Evolutionary conservation across 2,888 invertebrate genomes (phyloP).

Genomic region (Agrotis clavis): DNA sequence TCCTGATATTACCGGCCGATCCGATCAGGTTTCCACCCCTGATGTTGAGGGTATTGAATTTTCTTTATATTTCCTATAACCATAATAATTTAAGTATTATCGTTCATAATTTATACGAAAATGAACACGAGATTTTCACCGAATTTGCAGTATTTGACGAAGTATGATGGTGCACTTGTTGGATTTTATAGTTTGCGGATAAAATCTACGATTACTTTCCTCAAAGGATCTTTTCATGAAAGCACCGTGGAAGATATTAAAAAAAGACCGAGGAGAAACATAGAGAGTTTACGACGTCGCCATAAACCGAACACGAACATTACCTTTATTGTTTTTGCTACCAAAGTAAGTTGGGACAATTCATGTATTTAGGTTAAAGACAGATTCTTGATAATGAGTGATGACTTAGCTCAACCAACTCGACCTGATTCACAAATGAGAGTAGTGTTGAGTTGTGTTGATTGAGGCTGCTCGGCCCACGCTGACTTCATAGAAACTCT

Average conservation of each 20-base stretch:
- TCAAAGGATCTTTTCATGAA: slow-evolving; percentile 14
- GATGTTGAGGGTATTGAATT: slow-evolving; percentile 19
- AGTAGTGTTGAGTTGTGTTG: slow-evolving; percentile 56
- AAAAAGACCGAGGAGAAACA: slow-evolving; percentile 37
- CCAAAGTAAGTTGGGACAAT: slow-evolving; percentile 15
- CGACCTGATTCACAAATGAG: slow-evolving; percentile 58
- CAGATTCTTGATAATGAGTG: slow-evolving; percentile 52
- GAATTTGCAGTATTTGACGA: background rate
- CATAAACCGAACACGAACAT: slow-evolving; percentile 44
- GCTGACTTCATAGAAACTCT: background rate
- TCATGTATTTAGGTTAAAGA: slow-evolving; percentile 51
- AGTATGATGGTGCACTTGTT: background rate
- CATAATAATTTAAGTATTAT: background rate
- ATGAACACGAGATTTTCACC: background rate
- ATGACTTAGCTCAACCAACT: slow-evolving; percentile 56
- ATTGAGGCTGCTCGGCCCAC: slow-evolving; percentile 42
- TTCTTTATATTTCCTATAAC: background rate
- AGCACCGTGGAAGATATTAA: slow-evolving; percentile 40
- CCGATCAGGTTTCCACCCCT: slow-evolving; percentile 18
- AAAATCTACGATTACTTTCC: slow-evolving; percentile 9
- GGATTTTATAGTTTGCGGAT: slow-evolving; percentile 6
- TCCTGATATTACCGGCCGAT: slow-evolving; percentile 29
- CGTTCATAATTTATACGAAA: background rate
- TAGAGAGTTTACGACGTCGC: slow-evolving; percentile 35
- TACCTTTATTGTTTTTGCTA: slow-evolving; percentile 53